Percentiles rank a stretch among this genome's conserved stretches.
phyloP scores from a whole-genome alignment of 1,140 invertebrate species.

The Cyrtorhinus lividipennis region DNA sequence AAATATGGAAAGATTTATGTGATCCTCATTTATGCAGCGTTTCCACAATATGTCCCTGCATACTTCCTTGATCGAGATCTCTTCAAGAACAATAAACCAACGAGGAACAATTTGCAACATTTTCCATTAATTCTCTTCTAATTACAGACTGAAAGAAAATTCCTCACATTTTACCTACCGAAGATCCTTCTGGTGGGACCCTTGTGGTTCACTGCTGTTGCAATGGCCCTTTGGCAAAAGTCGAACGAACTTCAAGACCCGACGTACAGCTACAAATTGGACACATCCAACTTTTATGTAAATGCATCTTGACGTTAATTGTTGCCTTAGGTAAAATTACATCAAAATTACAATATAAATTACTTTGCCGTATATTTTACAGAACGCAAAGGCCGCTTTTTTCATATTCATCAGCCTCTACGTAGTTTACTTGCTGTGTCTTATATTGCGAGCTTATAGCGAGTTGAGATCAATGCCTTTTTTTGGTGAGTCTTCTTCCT shows the following conservation, averaged over 20 bases:
- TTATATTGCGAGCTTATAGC: conserved; percentile 79
- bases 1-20: no score
- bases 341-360: not conserved
- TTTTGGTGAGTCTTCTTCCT: conserved; percentile 81
- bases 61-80: no score
- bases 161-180: conserved; percentile 77
- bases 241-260: conserved; percentile 80
- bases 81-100: no score
- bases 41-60: no score
- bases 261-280: conserved; percentile 79
- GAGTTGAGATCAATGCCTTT: conserved; percentile 92
- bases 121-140: no score
- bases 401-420: conserved; percentile 72
- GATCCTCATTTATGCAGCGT: no score
- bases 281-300: conserved; percentile 78
- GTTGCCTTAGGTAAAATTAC: not conserved
- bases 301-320: conserved; percentile 28
- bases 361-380: conserved; percentile 30
- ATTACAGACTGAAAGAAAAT: conserved; percentile 68
- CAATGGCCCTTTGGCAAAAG: conserved; percentile 76
- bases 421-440: conserved; percentile 64
- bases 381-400: conserved; percentile 78
- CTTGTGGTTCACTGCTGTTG: conserved; percentile 73
- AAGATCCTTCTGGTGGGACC: conserved; percentile 78
- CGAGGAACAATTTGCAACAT: no score